Evolutionary conservation across 2,113 vertebrate species (phyloP), one percentile per base, ranked within the genome.

Genomic region (Syngnathus scovelli): DNA sequence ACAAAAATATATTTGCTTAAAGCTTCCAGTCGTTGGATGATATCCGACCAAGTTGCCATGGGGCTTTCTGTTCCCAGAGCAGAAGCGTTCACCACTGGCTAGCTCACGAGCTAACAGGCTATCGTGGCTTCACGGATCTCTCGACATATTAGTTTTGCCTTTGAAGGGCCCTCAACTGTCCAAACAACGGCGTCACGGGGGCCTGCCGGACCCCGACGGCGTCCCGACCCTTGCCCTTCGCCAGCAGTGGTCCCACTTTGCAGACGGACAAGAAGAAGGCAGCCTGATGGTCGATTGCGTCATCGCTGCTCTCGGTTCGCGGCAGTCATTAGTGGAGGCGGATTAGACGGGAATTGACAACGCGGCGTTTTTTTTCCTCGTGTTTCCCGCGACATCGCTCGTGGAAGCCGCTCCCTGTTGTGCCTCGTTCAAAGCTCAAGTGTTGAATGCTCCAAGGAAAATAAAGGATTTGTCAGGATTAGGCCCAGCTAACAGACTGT

Each of bases 381-480:
- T 58, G 27, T 68, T 80, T 66, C 43, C 56, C 60, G 59, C 54
- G 62, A 69, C 62, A 78, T 74, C 59, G 19, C 67, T 82, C 65
- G 66, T 75, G 75, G 66, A 74, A 38, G 37, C 62, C 48, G n/a
- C 69, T 70, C 75, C 68, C 66, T 70, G 66, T 56, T 77, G 67
- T 58, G 66, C 58, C 61, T 75, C 58, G 8, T 76, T 77, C 51
- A 59, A 64, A 69, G 44, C 70, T 66, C 63, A 48, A 74, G 69
- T 39, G 75, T 78, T 73, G 73, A 71, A 67, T 75, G 76, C 77
- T 64, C 64, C 21, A 36, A 68, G 48, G 75, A 83, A 86, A 89
- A 89, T 81, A 86, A 86, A 78, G 82, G 89, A 87, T 90, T 90
- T 88, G 62, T 41, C 63, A 41, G 85, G 87, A 90, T 90, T 90